These are phyloP conservation scores for Aphelinus certus DNA, from an alignment of 1,140 invertebrate species.

Conservation along the genomic window DNA sequence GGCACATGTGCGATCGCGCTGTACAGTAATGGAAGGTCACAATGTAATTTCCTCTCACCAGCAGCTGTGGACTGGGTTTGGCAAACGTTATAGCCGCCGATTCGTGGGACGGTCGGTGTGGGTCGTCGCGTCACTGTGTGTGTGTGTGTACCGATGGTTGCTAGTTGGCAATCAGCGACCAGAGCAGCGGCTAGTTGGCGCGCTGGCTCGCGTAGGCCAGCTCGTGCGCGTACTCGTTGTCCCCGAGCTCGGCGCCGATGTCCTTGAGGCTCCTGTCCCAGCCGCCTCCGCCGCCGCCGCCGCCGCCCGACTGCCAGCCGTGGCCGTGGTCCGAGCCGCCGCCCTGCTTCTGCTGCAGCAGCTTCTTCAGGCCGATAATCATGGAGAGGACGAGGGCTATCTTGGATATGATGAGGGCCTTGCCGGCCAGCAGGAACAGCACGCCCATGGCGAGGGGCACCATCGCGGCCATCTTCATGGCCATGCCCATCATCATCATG, in stretches of 20 bases:
- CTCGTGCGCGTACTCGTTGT: slow-evolving; percentile 68
- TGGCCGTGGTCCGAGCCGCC: slow-evolving; percentile 62
- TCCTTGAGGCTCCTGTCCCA: slow-evolving; percentile 67
- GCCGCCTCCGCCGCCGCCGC: slow-evolving; percentile 68
- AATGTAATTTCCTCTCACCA: no score
- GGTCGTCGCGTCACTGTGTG: slow-evolving; percentile 10
- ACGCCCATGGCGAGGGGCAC: slow-evolving; percentile 78
- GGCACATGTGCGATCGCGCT: no score
- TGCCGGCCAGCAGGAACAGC: slow-evolving; percentile 78
- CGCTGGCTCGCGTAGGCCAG: slow-evolving; percentile 68
- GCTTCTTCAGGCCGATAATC: slow-evolving; percentile 82
- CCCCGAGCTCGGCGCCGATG: slow-evolving; percentile 43
- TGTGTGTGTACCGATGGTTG: no score
- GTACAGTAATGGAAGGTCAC: no score
- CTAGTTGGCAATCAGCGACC: no score
- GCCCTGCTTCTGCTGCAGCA: slow-evolving; percentile 73
- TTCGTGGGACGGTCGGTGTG: neutral
- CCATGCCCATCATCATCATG: slow-evolving; percentile 83
- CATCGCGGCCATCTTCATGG: slow-evolving; percentile 79
- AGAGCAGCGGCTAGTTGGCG: neutral
- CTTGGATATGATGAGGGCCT: slow-evolving; percentile 81
- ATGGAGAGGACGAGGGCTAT: slow-evolving; percentile 79
- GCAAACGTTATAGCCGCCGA: no score
- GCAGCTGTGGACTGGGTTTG: no score
- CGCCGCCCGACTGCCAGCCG: slow-evolving; percentile 63